phyloP scores from a whole-genome alignment of 2,888 invertebrate species.

The Allolobophora icterica region DNA sequence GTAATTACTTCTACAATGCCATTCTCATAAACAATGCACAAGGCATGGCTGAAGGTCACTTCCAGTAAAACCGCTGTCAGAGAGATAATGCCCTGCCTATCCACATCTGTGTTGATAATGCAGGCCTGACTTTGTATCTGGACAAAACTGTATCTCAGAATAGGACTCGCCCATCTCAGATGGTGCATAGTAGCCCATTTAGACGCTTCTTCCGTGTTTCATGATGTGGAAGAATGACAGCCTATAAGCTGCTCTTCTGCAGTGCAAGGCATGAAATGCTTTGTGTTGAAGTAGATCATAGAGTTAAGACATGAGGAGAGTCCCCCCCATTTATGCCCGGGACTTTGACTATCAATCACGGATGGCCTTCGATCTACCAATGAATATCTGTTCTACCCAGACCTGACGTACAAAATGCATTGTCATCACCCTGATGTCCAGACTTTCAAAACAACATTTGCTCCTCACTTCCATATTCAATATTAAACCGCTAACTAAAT shows the following conservation, averaged over 20 bases:
- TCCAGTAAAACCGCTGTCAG: too few species aligned
- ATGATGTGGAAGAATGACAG: constrained; percentile 91
- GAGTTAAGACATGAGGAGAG: constrained; percentile 91
- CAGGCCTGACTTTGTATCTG: neutral
- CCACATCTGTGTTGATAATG: neutral
- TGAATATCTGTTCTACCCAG: too few species aligned
- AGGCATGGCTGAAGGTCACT: neutral
- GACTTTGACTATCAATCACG: too few species aligned
- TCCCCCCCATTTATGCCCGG: too few species aligned
- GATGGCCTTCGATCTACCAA: too few species aligned
- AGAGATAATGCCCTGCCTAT: neutral
- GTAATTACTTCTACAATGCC: neutral
- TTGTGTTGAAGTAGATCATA: constrained; percentile 93
- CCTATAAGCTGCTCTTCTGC: constrained; percentile 89
- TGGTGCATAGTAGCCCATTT: constrained; percentile 86
- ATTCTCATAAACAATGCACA: neutral
- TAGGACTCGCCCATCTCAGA: neutral
- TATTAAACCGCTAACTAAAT: too few species aligned
- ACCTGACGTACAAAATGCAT: too few species aligned
- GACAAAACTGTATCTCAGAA: neutral
- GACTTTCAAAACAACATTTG: too few species aligned
- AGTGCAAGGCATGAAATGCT: constrained; percentile 90
- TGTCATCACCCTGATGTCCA: too few species aligned
- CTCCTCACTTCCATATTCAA: too few species aligned
- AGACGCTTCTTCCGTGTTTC: constrained; percentile 86